These are phyloP conservation scores for Huso huso DNA, from an alignment of 2,797 vertebrate genomes.

Conservation along the genomic window DNA sequence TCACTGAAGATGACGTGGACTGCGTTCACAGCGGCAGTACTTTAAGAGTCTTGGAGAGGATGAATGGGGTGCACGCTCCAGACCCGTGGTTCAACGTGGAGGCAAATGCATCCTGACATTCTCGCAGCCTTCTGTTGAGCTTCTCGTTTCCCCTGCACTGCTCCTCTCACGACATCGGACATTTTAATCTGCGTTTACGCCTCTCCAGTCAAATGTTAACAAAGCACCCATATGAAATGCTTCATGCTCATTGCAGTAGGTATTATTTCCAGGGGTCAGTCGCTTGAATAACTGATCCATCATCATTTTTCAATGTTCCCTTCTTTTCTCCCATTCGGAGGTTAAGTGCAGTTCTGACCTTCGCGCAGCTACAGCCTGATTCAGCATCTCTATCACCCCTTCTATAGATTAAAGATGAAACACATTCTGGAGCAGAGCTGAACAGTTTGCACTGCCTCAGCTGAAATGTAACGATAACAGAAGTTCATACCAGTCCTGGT, in stretches of 20 bases:
- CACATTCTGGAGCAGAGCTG: background rate
- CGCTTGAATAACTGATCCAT: background rate
- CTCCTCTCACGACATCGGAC: background rate
- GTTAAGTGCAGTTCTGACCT: constrained; percentile 1
- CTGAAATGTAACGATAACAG: background rate
- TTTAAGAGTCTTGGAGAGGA: too few species aligned
- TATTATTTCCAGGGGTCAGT: constrained; percentile 6
- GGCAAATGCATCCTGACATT: background rate
- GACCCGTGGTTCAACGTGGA: background rate
- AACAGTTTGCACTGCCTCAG: background rate
- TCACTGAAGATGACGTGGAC: too few species aligned
- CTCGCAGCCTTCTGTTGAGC: background rate
- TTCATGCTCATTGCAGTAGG: constrained; percentile 3
- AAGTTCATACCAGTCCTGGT: background rate
- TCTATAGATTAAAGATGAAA: too few species aligned
- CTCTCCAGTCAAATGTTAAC: background rate
- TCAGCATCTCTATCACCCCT: background rate
- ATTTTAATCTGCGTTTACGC: constrained; percentile 2
- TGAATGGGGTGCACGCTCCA: background rate
- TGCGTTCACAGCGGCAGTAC: too few species aligned
- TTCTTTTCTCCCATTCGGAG: background rate
- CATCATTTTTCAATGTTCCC: background rate
- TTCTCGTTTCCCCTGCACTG: background rate
- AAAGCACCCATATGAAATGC: constrained; percentile 14
- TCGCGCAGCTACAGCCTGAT: background rate